A percentile compares a stretch with the other conserved stretches of the same genome.
These are phyloP conservation scores for Pristionchus fissidentatus DNA, from an alignment of 2,888 invertebrate species.

Conservation along the genomic window DNA sequence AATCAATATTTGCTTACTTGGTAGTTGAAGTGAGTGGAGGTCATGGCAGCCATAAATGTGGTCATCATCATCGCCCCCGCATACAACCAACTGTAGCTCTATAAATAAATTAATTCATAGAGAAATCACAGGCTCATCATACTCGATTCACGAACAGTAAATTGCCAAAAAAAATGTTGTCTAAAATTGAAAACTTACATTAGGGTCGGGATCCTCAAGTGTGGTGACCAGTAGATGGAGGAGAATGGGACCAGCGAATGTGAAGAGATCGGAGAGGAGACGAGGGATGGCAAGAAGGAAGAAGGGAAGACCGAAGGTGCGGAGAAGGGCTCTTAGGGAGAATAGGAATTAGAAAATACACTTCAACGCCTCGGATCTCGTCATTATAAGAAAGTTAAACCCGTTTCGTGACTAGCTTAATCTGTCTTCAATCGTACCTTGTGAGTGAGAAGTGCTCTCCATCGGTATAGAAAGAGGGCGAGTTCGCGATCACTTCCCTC, in stretches of 20 bases:
- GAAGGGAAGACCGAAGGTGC: constrained; percentile 84
- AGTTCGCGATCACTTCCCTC: constrained; percentile 59
- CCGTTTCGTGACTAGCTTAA: neutral
- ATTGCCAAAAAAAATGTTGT: too few species aligned
- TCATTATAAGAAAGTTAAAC: neutral
- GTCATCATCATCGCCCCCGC: constrained; percentile 83
- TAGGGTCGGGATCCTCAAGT: constrained; percentile 40
- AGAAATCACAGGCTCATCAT: too few species aligned
- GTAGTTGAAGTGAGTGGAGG: constrained; percentile 87
- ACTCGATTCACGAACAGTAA: too few species aligned
- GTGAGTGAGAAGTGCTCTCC: constrained; percentile 62
- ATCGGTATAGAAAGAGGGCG: constrained; percentile 64
- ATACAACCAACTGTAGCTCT: constrained; percentile 76
- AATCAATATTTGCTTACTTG: neutral
- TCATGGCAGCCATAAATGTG: constrained; percentile 84
- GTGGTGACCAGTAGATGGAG: constrained; percentile 85
- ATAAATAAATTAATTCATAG: constrained; percentile 75
- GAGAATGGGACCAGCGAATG: constrained; percentile 91
- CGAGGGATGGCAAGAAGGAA: constrained; percentile 88
- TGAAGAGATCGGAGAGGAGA: constrained; percentile 86
- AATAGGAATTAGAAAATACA: constrained; percentile 79
- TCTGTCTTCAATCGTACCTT: constrained; percentile 41
- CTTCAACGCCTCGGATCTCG: neutral
- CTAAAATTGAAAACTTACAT: constrained; percentile 17
- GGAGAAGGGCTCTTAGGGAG: constrained; percentile 77